Base-by-base conservation (phyloP, 1,140 invertebrate species). In the Aphelinus certus region DNA sequence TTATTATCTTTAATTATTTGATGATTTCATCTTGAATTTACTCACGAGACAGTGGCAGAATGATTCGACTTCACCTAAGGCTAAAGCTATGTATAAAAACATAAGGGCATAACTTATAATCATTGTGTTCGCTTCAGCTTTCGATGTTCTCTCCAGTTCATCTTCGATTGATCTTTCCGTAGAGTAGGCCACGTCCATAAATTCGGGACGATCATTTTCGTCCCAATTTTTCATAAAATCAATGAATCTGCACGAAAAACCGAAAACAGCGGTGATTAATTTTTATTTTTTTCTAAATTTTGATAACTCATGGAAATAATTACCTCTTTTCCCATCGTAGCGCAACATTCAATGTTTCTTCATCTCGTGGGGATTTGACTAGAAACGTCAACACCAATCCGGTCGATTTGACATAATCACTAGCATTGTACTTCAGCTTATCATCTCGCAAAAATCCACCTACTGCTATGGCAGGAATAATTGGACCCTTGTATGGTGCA, bases 51-150 rank as follows among this genome's bases (percentile, higher is more conserved):
- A 71, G 7, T 76, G 57, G 1, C 1, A n/a, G 5, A 69, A 94
- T 0, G 91, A 92, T 75, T 92, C 92, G 75, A 95, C 93, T 77
- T 97, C 93, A 0, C 98, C 97, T 10, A 99, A 89, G 2, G 96
- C 93, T 56, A 99, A 91, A 0, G 97, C 94, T 76, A 99, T 97
- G 79, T 99, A 99, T 45, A 92, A 91, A 86, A 99, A 99, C 98
- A 99, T 99, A 63, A 99, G 95, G 62, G 98, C 84, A 83, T 99
- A 99, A 9, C 96, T 98, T n/a, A 98, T 92, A 2, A 96, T 85
- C 80, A 99, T 97, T 0, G 98, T 99, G 1, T 92, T 84, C 2
- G 98, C 90, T 85, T 99, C 98, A 0, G 96, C 96, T 76, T 94
- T 90, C 26, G 96, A 97, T 87, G 97, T 95, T 55, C 96, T 87